Evolutionary conservation across 2,797 vertebrate genomes (phyloP).

Genomic region (Pterois miles): DNA sequence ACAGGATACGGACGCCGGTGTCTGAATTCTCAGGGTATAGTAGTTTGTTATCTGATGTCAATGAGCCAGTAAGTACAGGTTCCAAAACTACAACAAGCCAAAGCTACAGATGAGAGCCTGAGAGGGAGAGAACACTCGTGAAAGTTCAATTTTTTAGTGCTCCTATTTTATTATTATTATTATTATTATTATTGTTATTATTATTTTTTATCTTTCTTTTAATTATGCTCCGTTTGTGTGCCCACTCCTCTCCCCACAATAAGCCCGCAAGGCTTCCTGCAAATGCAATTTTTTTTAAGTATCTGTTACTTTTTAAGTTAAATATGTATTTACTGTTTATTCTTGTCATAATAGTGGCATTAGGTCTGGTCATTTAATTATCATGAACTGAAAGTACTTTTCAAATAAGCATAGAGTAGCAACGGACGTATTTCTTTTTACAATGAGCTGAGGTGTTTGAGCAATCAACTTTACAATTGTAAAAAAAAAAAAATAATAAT

Average conservation of each 20-base stretch:
- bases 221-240: slow-evolving; percentile 73
- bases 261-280: slow-evolving; percentile 69
- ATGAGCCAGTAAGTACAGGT: slow-evolving; percentile 94
- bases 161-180: slow-evolving; percentile 82
- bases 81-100: slow-evolving; percentile 99
- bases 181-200: slow-evolving; percentile 65
- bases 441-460: slow-evolving; percentile 88
- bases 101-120: slow-evolving; percentile 96
- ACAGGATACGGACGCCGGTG: slow-evolving; percentile 94
- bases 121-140: slow-evolving; percentile 77
- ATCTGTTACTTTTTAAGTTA: slow-evolving; percentile 63
- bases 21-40: slow-evolving; percentile 99
- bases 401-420: slow-evolving; percentile 76
- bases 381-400: slow-evolving; percentile 63
- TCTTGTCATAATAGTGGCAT: slow-evolving; percentile 80
- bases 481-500: slow-evolving; percentile 81
- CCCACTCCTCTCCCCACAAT: slow-evolving; percentile 69
- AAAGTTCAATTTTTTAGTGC: slow-evolving; percentile 78
- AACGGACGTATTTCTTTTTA: slow-evolving; percentile 66
- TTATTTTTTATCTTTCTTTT: slow-evolving; percentile 86
- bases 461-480: slow-evolving; percentile 89
- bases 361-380: slow-evolving; percentile 87
- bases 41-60: slow-evolving; percentile 98
- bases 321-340: slow-evolving; percentile 71
- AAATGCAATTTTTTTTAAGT: slow-evolving; percentile 73